These are phyloP conservation scores for Furnarius figulus DNA, from an alignment of 2,113 vertebrate species.

Conservation along the genomic window DNA sequence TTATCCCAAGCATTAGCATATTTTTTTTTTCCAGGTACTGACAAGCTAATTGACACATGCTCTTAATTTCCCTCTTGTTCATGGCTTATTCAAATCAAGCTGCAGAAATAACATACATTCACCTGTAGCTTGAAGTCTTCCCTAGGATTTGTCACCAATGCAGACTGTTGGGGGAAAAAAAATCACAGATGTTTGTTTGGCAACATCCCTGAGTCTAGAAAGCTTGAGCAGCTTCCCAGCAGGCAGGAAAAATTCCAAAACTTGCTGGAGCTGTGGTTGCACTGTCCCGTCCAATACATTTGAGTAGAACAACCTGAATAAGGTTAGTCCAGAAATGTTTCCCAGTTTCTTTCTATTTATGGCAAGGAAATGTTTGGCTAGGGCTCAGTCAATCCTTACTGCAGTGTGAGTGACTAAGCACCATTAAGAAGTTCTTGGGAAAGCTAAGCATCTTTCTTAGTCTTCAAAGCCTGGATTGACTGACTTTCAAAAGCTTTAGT, in stretches of 20 bases:
- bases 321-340: constrained; percentile 21
- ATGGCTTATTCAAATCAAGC: neutral
- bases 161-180: neutral
- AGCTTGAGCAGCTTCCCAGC: constrained; percentile 22
- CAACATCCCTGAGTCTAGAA: constrained; percentile 2
- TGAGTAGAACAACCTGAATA: constrained; percentile 20
- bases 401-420: constrained; percentile 58
- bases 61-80: neutral
- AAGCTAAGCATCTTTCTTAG: neutral
- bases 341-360: constrained; percentile 43
- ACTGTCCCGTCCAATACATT: neutral
- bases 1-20: neutral
- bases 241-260: constrained; percentile 39
- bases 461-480: constrained; percentile 28
- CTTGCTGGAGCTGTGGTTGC: neutral
- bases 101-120: neutral
- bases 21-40: neutral
- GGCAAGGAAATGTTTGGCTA: constrained; percentile 21
- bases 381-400: neutral
- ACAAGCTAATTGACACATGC: neutral
- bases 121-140: neutral
- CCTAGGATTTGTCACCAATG: neutral
- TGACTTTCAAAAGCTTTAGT: neutral
- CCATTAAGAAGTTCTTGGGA: constrained; percentile 14
- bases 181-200: neutral